Conservation (phyloP, 2,888 invertebrate genomes). For the Heliconius ethilla region DNA sequence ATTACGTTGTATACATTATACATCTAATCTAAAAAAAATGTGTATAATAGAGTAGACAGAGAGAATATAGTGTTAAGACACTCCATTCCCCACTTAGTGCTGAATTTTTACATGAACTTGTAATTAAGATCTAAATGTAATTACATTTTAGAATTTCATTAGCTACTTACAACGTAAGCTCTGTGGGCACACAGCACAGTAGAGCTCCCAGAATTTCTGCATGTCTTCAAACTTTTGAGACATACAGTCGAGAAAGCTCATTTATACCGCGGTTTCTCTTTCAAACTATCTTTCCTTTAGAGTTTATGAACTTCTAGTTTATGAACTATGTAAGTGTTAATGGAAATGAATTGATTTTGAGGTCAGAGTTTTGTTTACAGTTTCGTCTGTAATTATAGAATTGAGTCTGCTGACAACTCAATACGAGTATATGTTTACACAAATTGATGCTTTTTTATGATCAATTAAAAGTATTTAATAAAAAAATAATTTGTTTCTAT, state of each 20-base stretch:
- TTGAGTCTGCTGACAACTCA: not conserved
- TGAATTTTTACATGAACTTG: no score
- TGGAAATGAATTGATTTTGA: slow-evolving; percentile 14
- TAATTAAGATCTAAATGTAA: not conserved
- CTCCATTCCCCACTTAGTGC: no score
- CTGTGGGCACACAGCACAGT: slow-evolving; percentile 1
- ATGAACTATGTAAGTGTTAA: slow-evolving; percentile 11
- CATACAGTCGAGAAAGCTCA: slow-evolving; percentile 15
- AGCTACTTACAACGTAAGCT: slow-evolving; percentile 1
- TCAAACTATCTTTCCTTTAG: slow-evolving; percentile 19
- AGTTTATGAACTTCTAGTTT: slow-evolving; percentile 6
- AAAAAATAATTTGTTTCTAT: no score
- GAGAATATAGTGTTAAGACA: not conserved
- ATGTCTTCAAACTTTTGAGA: slow-evolving; percentile 29
- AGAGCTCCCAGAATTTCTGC: slow-evolving; percentile 21
- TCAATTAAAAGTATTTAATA: no score
- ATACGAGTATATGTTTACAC: not conserved
- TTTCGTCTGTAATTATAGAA: not conserved
- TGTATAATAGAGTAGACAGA: not conserved
- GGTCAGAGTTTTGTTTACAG: not conserved
- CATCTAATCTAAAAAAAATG: no score
- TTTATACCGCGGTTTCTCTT: slow-evolving; percentile 25
- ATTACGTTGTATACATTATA: not conserved
- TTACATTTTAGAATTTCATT: slow-evolving; percentile 13
- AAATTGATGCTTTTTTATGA: no score